Conservation (phyloP, 2,888 invertebrate species). For the Pyrocoelia pectoralis region DNA sequence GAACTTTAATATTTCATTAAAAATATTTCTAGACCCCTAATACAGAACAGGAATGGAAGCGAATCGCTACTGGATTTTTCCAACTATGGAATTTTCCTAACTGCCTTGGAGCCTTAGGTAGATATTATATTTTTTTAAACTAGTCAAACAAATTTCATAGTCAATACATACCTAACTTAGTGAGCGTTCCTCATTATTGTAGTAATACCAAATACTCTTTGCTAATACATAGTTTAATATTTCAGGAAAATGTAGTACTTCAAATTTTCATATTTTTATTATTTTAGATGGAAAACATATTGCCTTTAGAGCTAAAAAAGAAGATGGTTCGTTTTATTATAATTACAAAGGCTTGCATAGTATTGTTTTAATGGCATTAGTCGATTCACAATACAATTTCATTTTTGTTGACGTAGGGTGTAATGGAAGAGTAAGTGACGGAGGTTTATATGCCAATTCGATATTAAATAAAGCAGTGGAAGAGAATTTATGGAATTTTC, state of each 20-base stretch:
- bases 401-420: conserved; percentile 4
- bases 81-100: conserved; percentile 11
- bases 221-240: too few relatives aligned
- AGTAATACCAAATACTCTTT: too few relatives aligned
- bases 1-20: background rate
- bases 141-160: too few relatives aligned
- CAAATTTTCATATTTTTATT: background rate
- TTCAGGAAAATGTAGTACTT: too few relatives aligned
- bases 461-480: background rate
- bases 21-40: background rate
- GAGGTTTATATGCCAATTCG: conserved; percentile 3
- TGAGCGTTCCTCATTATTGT: too few relatives aligned
- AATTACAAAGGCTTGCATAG: conserved; percentile 13
- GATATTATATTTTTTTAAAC: background rate
- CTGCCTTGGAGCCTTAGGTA: conserved; percentile 3
- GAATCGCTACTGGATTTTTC: background rate
- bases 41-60: background rate
- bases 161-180: too few relatives aligned
- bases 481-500: background rate
- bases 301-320: background rate
- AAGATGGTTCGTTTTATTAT: conserved; percentile 3
- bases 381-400: conserved; percentile 4
- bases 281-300: conserved; percentile 10
- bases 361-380: conserved; percentile 4
- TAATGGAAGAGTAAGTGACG: conserved; percentile 7